A percentile compares a stretch with the other conserved stretches of the same genome.
Evolutionary conservation across 2,797 vertebrate genomes (phyloP).

Genomic region (Telmatherina bonti): DNA sequence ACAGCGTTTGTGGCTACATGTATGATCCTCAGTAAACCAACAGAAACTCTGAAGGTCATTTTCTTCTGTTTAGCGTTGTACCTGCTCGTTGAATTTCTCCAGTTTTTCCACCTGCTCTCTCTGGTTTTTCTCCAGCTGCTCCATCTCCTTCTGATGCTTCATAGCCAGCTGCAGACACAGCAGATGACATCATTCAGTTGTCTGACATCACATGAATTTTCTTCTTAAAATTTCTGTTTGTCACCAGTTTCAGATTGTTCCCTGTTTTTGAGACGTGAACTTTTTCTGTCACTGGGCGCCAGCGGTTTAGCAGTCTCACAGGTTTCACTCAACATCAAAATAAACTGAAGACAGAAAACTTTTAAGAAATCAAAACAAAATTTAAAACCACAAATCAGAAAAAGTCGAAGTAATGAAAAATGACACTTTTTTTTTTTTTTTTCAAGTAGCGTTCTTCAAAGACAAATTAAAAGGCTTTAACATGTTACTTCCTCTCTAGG

Average conservation of each 20-base stretch:
- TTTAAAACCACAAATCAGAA: background rate
- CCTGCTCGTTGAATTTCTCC: conserved; percentile 99
- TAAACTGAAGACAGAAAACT: too few species aligned
- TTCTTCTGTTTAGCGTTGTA: conserved; percentile 60
- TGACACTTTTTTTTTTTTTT: too few species aligned
- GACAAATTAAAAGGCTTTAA: too few species aligned
- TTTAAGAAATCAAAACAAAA: background rate
- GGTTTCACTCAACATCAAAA: background rate
- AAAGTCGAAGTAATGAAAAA: too few species aligned
- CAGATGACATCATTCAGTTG: background rate
- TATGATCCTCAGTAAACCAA: background rate
- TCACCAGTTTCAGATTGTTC: background rate
- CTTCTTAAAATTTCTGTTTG: background rate
- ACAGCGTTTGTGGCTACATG: background rate
- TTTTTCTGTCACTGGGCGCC: too few species aligned
- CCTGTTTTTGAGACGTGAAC: too few species aligned
- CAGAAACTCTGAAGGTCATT: background rate
- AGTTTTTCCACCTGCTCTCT: conserved; percentile 94
- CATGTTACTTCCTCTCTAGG: too few species aligned
- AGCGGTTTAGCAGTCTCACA: too few species aligned
- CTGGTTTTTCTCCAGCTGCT: conserved; percentile 95
- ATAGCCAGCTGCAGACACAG: conserved; percentile 89
- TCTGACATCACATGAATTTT: background rate
- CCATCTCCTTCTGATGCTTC: conserved; percentile 99
- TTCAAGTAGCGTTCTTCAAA: too few species aligned